Evolutionary conservation across 2,113 vertebrate genomes (phyloP).

Genomic region (Embiotoca jacksoni): DNA sequence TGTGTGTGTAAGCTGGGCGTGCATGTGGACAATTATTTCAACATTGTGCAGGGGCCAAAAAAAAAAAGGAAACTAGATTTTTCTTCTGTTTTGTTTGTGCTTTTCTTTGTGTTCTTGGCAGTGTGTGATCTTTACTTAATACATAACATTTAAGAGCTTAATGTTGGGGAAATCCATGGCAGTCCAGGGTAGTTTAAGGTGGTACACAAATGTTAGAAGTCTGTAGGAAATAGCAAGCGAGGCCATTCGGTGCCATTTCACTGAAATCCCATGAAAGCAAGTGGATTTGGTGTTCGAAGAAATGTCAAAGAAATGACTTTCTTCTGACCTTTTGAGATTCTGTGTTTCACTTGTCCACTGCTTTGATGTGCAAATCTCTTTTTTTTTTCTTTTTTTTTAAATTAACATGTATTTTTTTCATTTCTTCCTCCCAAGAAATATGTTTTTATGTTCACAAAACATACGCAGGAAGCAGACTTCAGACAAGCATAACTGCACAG

Average conservation of each 20-base stretch:
- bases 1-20: background rate
- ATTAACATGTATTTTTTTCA: slow-evolving; percentile 27
- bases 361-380: slow-evolving; percentile 23
- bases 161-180: background rate
- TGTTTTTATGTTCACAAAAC: slow-evolving; percentile 38
- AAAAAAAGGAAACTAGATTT: slow-evolving; percentile 14
- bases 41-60: slow-evolving; percentile 14
- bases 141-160: background rate
- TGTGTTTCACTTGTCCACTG: slow-evolving; percentile 24
- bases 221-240: background rate
- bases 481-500: slow-evolving; percentile 31
- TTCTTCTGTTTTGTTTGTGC: background rate
- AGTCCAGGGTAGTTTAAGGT: background rate
- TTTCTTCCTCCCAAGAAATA: slow-evolving; percentile 18
- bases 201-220: background rate
- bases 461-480: slow-evolving; percentile 6
- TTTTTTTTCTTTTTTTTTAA: slow-evolving; percentile 11
- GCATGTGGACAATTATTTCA: slow-evolving; percentile 43
- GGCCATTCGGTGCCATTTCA: background rate
- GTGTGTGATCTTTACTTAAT: slow-evolving; percentile 16
- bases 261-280: slow-evolving; percentile 36
- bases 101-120: background rate
- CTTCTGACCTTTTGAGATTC: slow-evolving; percentile 57
- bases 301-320: slow-evolving; percentile 53
- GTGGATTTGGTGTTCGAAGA: slow-evolving; percentile 42